These are phyloP conservation scores for Empidonax alnorum DNA, from an alignment of 2,113 vertebrate species.

Conservation along the genomic window DNA sequence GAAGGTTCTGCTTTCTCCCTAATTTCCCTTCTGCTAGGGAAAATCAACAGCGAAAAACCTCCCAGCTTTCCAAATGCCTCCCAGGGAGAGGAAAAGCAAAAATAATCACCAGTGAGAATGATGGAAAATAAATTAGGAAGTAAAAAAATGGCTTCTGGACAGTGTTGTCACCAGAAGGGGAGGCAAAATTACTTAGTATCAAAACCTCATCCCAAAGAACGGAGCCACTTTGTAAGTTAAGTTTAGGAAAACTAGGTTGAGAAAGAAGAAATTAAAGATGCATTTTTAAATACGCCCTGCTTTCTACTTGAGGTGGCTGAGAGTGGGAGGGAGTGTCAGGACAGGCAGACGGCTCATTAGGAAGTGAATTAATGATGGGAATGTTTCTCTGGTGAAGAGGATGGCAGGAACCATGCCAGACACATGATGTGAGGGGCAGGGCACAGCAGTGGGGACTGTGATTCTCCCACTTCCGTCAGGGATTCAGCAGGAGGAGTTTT, in stretches of 20 bases:
- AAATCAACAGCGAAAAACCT: neutral
- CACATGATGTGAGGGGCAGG: neutral
- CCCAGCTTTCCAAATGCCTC: neutral
- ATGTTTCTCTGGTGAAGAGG: neutral
- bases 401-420: neutral
- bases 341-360: constrained; percentile 13
- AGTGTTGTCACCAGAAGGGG: neutral
- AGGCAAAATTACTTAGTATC: neutral
- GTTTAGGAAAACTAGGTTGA: neutral
- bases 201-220: neutral
- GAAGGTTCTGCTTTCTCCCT: neutral
- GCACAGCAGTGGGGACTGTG: neutral
- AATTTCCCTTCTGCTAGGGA: neutral
- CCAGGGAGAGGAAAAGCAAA: neutral
- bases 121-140: neutral
- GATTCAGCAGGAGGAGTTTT: neutral
- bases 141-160: neutral
- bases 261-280: constrained; percentile 12
- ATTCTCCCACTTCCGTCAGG: neutral
- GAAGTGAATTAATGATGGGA: constrained; percentile 21
- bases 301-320: constrained; percentile 21
- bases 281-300: neutral
- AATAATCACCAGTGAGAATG: neutral
- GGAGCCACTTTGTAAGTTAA: neutral
- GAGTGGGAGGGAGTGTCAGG: constrained; percentile 46